Evolutionary conservation across 2,797 vertebrate species (phyloP).

Genomic region (Clarias laeviceps): DNA sequence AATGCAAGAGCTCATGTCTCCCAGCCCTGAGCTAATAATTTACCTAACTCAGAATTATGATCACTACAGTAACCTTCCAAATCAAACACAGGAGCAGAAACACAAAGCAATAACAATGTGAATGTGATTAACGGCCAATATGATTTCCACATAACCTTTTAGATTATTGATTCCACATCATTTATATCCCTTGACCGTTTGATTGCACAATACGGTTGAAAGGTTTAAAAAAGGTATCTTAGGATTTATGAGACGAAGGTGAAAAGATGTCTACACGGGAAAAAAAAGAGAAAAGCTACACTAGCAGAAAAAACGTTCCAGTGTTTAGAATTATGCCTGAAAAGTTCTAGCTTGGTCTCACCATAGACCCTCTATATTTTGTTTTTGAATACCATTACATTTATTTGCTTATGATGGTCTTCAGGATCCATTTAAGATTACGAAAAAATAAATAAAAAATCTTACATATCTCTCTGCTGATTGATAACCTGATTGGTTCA

Average conservation of each 20-base stretch:
- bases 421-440: not conserved
- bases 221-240: not conserved
- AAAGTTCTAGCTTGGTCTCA: no score
- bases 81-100: constrained; percentile 42
- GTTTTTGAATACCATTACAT: no score
- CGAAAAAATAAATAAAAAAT: not conserved
- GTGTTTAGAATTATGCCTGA: not conserved
- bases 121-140: not conserved
- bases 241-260: not conserved
- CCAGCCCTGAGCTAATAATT: constrained; percentile 49
- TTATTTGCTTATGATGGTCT: no score
- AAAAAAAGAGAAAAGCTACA: not conserved
- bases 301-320: not conserved
- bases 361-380: not conserved
- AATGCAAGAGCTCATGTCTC: constrained; percentile 29
- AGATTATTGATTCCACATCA: not conserved
- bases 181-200: not conserved
- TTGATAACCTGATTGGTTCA: not conserved
- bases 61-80: constrained; percentile 54
- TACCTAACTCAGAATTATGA: constrained; percentile 52
- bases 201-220: not conserved
- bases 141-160: not conserved
- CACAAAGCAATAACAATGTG: constrained; percentile 33
- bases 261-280: not conserved
- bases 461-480: not conserved